These are phyloP conservation scores for Thripadectes ignobilis DNA, from an alignment of 2,797 vertebrate genomes.

Conservation along the genomic window DNA sequence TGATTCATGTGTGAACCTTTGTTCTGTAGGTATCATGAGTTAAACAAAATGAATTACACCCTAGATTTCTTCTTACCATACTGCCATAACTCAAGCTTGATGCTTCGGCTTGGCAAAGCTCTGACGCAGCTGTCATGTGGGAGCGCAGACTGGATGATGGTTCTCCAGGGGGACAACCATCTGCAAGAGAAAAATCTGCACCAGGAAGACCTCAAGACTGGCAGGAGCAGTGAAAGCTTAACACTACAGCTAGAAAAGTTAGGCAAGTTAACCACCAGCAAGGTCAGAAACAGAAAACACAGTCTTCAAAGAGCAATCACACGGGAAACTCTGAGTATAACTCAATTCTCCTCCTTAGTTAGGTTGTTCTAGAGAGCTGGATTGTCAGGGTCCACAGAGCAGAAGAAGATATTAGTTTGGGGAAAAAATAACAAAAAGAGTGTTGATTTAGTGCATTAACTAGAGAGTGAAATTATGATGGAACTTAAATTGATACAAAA, in stretches of 20 bases:
- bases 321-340: not conserved
- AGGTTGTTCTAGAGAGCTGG: not conserved
- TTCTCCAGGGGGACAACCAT: not conserved
- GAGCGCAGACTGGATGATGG: not conserved
- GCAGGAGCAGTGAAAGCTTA: not conserved
- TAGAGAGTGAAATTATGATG: not conserved
- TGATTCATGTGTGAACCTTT: not conserved
- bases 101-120: not conserved
- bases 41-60: not conserved
- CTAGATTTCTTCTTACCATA: not conserved
- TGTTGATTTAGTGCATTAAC: not conserved
- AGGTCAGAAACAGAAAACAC: not conserved
- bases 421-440: not conserved
- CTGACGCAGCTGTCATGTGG: not conserved
- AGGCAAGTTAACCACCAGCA: not conserved
- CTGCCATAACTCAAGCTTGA: not conserved
- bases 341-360: not conserved
- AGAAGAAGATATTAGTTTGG: not conserved
- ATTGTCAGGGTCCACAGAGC: not conserved
- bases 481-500: not conserved
- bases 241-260: not conserved
- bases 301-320: not conserved
- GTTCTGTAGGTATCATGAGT: not conserved
- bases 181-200: not conserved
- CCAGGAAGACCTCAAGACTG: not conserved